Conservation (phyloP, 1,140 invertebrate genomes). For the Pollicipes pollicipes region DNA sequence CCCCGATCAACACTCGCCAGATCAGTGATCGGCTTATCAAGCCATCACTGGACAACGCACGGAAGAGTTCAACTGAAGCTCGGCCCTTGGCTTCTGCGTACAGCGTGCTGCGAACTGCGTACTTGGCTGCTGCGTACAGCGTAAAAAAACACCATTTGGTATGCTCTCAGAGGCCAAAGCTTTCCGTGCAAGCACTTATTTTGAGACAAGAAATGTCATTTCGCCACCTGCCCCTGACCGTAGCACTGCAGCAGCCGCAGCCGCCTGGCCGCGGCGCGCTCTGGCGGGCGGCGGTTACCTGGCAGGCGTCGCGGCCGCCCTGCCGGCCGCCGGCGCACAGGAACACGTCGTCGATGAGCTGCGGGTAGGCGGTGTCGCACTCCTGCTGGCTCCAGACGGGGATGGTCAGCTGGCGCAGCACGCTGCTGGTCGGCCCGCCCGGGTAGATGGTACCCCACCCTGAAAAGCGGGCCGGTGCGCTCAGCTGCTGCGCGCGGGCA, state of each 20-base stretch:
- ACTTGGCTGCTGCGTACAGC: no score
- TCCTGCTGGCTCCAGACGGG: conserved; percentile 83
- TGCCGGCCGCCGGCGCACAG: conserved; percentile 75
- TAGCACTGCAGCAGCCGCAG: not conserved
- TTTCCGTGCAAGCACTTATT: no score
- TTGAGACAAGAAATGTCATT: no score
- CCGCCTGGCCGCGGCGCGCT: not conserved
- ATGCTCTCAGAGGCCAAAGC: no score
- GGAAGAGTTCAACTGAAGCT: no score
- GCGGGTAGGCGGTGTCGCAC: conserved; percentile 74
- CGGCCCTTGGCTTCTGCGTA: no score
- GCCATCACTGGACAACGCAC: no score
- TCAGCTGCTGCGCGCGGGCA: conserved; percentile 22
- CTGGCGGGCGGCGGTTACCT: conserved; percentile 34
- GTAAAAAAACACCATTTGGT: no score
- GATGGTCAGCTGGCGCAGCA: conserved; percentile 59
- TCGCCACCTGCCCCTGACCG: no score
- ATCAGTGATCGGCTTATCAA: no score
- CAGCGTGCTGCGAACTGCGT: no score
- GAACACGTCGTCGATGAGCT: conserved; percentile 76
- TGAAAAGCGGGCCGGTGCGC: conserved; percentile 5
- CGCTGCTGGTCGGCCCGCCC: conserved; percentile 59
- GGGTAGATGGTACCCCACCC: not conserved
- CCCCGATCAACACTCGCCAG: no score
- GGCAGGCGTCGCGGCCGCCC: conserved; percentile 80